phyloP scores from a whole-genome alignment of 2,888 invertebrate species.

The Stenolophus ochropezus region DNA sequence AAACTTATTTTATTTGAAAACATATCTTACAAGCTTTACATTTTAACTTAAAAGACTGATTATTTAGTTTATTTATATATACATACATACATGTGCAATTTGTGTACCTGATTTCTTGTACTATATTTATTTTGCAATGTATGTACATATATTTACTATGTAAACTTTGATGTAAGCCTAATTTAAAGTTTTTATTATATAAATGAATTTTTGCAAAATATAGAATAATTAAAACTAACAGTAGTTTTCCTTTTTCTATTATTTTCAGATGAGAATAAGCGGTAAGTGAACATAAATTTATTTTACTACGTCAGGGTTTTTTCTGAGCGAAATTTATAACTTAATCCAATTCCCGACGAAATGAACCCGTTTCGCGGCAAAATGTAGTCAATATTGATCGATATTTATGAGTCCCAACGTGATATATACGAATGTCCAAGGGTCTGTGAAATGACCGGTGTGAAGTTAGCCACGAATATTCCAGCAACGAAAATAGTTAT shows the following conservation, averaged over 20 bases:
- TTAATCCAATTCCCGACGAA: constrained; percentile 30
- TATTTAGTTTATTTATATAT: constrained; percentile 48
- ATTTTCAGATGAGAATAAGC: background rate
- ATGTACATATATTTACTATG: constrained; percentile 49
- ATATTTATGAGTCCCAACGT: constrained; percentile 41
- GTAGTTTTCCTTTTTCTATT: background rate
- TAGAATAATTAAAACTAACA: constrained; percentile 19
- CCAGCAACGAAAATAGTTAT: too few species aligned
- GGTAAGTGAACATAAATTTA: constrained; percentile 16
- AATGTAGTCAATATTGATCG: constrained; percentile 40
- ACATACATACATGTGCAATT: constrained; percentile 56
- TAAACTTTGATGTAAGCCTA: constrained; percentile 27
- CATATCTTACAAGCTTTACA: constrained; percentile 28
- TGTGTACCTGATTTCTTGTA: constrained; percentile 54
- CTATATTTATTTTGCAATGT: constrained; percentile 55
- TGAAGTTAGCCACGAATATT: too few species aligned
- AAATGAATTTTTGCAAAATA: constrained; percentile 45
- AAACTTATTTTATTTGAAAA: constrained; percentile 5
- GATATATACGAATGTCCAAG: constrained; percentile 27
- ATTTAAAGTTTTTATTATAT: constrained; percentile 52
- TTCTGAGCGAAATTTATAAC: constrained; percentile 23
- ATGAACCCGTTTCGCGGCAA: constrained; percentile 24
- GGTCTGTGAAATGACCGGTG: constrained; percentile 44
- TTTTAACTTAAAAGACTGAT: constrained; percentile 55
- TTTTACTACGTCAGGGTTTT: background rate